These are phyloP conservation scores for Steatornis caripensis DNA, from an alignment of 2,113 vertebrate species.

Conservation along the genomic window DNA sequence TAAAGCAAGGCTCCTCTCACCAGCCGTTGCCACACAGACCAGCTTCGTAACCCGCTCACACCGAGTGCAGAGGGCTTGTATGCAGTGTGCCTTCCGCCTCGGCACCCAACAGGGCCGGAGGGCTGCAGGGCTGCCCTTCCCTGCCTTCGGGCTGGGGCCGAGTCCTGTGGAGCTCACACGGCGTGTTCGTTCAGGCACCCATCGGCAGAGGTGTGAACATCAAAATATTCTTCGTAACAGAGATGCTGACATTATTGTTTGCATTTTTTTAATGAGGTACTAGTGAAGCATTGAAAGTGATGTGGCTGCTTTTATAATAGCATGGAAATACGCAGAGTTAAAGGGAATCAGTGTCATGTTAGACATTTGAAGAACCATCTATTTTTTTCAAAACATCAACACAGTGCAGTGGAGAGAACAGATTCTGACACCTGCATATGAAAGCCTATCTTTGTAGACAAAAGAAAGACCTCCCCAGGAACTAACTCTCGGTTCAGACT, in stretches of 20 bases:
- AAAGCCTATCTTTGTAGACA: neutral
- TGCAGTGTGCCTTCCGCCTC: rapidly evolving
- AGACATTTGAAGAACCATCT: neutral
- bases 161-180: neutral
- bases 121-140: neutral
- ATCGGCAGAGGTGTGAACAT: neutral
- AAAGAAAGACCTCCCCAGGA: neutral
- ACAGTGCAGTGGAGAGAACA: neutral
- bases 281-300: neutral
- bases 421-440: neutral
- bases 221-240: neutral
- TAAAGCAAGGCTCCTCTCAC: neutral
- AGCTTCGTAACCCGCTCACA: neutral
- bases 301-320: neutral
- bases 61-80: rapidly evolving
- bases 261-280: neutral
- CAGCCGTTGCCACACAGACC: neutral
- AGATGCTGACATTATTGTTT: neutral
- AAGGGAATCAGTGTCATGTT: neutral
- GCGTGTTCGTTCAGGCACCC: neutral
- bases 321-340: neutral
- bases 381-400: neutral
- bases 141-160: neutral
- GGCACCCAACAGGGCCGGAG: rapidly evolving
- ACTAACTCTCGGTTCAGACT: neutral